Conservation (phyloP, 2,113 vertebrate species). For the Zapornia atra region DNA sequence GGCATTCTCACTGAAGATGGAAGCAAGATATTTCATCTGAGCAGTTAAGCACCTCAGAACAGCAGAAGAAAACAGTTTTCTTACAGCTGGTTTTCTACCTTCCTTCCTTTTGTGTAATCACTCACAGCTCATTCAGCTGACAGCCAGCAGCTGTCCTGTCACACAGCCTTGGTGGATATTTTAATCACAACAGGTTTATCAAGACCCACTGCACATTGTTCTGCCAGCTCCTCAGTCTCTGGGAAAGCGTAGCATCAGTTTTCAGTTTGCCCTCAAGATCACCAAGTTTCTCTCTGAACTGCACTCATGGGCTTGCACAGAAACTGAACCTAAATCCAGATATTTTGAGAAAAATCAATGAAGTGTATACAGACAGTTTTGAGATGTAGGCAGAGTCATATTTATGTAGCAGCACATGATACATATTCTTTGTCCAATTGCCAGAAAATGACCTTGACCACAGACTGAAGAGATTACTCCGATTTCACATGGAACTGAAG, state of each 20-base stretch:
- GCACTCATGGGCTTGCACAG: neutral
- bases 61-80: neutral
- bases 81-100: neutral
- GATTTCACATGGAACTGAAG: neutral
- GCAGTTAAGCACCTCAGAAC: neutral
- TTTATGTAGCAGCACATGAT: neutral
- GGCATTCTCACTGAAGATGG: neutral
- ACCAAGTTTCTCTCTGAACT: neutral
- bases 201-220: neutral
- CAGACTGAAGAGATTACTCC: neutral
- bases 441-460: neutral
- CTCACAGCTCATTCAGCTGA: conserved; percentile 40
- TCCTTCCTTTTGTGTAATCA: neutral
- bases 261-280: neutral
- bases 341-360: neutral
- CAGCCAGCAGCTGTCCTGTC: conserved; percentile 38
- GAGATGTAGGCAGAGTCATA: neutral
- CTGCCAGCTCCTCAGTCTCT: neutral
- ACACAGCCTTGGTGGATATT: neutral
- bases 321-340: neutral
- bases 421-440: neutral
- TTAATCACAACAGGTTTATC: neutral
- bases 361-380: neutral
- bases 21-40: neutral
- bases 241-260: neutral